Evolutionary conservation across 2,113 vertebrate genomes (phyloP).

Genomic region (Carassius auratus): DNA sequence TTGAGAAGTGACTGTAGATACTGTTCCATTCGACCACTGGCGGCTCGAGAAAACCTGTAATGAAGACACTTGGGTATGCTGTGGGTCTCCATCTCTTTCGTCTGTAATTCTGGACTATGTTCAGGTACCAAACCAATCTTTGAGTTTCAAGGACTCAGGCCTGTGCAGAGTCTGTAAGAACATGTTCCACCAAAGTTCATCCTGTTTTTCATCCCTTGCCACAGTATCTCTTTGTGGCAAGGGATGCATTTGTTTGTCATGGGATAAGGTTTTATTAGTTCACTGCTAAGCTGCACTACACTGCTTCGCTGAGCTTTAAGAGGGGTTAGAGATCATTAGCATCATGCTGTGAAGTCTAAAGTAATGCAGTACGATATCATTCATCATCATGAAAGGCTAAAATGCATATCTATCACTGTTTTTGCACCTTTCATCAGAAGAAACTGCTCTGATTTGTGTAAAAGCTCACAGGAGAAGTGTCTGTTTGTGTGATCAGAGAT

Average conservation of each 20-base stretch:
- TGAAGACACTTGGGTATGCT: constrained; percentile 35
- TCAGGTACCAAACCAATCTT: background rate
- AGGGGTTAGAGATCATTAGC: background rate
- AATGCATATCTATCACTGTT: background rate
- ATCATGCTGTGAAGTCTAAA: background rate
- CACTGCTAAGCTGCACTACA: background rate
- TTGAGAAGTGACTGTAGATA: background rate
- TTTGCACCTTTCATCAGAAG: background rate
- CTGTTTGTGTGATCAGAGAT: constrained; percentile 9
- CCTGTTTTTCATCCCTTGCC: constrained; percentile 6
- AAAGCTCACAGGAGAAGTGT: background rate
- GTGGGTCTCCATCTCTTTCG: background rate
- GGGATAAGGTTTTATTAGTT: background rate
- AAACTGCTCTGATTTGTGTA: background rate
- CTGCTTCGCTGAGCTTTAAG: background rate
- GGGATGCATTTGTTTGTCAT: background rate
- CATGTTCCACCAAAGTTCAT: constrained; percentile 11
- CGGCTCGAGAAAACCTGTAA: background rate
- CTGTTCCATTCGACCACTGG: background rate
- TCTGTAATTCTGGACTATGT: constrained; percentile 8
- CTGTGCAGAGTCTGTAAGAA: background rate
- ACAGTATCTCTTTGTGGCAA: background rate
- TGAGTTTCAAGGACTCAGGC: background rate
- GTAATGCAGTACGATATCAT: background rate
- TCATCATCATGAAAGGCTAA: background rate